A percentile compares a stretch with the other conserved stretches of the same genome.
phyloP scores from a whole-genome alignment of 2,888 invertebrate genomes.

The Polia nebulosa region DNA sequence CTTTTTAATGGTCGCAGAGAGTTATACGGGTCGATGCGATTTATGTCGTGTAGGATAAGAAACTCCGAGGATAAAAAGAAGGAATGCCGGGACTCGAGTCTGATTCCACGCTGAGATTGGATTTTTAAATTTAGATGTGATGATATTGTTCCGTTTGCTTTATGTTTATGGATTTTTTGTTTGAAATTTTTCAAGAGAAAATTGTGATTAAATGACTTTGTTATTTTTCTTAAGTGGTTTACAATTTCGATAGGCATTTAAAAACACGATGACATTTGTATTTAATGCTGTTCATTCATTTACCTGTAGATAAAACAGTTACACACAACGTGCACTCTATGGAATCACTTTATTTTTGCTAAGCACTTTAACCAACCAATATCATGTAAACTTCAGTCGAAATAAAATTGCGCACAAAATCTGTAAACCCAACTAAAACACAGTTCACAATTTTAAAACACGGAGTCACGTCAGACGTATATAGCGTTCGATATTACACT shows the following conservation, averaged over 20 bases:
- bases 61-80: conserved; percentile 81
- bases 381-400: not conserved
- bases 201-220: conserved; percentile 39
- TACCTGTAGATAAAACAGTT: not conserved
- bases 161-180: conserved; percentile 70
- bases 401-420: not conserved
- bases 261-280: no score
- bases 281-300: not conserved
- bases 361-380: not conserved
- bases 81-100: conserved; percentile 82
- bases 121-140: conserved; percentile 90
- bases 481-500: conserved; percentile 50
- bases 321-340: not conserved
- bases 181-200: conserved; percentile 61
- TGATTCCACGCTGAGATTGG: conserved; percentile 87
- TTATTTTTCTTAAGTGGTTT: conserved; percentile 22
- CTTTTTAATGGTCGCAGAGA: conserved; percentile 89
- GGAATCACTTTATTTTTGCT: no score
- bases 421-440: conserved; percentile 16
- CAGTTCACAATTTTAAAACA: conserved; percentile 38
- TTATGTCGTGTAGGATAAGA: conserved; percentile 88
- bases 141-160: conserved; percentile 78
- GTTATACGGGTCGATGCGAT: conserved; percentile 89
- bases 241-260: not conserved
- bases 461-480: conserved; percentile 41